These are phyloP conservation scores for Drosophila kanekoi DNA, from an alignment of 2,888 invertebrate genomes.

Conservation along the genomic window DNA sequence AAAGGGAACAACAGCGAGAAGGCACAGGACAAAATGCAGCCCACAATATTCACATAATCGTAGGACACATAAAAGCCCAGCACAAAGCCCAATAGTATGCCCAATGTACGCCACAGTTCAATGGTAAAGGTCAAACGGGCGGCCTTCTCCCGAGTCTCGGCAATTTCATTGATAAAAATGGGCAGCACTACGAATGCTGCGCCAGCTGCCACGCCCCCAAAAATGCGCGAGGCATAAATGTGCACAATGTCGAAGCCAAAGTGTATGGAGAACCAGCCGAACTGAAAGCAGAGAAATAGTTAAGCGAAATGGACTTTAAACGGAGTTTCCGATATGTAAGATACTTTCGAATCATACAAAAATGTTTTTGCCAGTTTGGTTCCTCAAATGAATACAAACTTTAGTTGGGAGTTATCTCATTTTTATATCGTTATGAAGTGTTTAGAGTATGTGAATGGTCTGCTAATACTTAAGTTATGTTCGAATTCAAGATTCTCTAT, in stretches of 20 bases:
- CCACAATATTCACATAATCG: conserved; percentile 66
- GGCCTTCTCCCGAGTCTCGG: conserved; percentile 66
- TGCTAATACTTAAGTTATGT: no score
- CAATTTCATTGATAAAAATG: conserved; percentile 80
- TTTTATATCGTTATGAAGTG: neutral
- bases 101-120: conserved; percentile 74
- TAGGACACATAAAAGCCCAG: conserved; percentile 72
- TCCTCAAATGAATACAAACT: no score
- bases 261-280: conserved; percentile 80
- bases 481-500: no score
- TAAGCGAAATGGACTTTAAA: neutral
- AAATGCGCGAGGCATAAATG: conserved; percentile 79
- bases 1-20: conserved; percentile 82
- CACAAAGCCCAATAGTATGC: conserved; percentile 75
- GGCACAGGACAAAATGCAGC: conserved; percentile 66
- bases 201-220: conserved; percentile 80
- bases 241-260: conserved; percentile 81
- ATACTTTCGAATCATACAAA: no score
- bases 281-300: conserved; percentile 50
- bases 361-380: no score
- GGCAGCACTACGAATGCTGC: conserved; percentile 78
- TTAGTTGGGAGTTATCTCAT: neutral
- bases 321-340: no score
- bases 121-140: conserved; percentile 71
- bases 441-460: neutral